Percentiles rank a stretch among this genome's conserved stretches.
Evolutionary conservation across 2,113 vertebrate genomes (phyloP).

Genomic region (Talpa occidentalis): DNA sequence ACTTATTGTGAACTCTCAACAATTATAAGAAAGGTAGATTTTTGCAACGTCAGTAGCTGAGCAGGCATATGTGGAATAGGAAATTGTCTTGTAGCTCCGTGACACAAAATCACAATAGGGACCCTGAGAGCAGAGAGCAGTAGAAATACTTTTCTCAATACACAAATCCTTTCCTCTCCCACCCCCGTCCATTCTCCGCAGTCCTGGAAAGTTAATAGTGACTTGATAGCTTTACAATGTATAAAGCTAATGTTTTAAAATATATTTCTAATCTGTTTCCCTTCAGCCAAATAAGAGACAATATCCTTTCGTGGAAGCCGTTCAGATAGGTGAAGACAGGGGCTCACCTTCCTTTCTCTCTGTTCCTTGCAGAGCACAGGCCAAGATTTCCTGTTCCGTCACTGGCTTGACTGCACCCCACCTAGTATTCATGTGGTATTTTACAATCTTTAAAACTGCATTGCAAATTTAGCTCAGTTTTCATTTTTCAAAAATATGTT

Average conservation of each 20-base stretch:
- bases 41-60: not conserved
- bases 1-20: not conserved
- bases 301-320: not conserved
- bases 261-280: not conserved
- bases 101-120: not conserved
- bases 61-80: not conserved
- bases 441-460: not conserved
- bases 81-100: not conserved
- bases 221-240: not conserved
- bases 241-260: no score
- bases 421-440: not conserved
- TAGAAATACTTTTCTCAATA: not conserved
- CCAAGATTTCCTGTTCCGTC: not conserved
- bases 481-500: not conserved
- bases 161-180: not conserved
- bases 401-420: not conserved
- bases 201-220: not conserved
- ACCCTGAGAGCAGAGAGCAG: not conserved
- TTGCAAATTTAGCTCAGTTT: not conserved
- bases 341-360: not conserved
- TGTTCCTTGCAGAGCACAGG: not conserved
- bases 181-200: not conserved
- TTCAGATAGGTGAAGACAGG: not conserved
- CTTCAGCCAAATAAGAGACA: not conserved
- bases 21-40: not conserved